Evolutionary conservation across 2,888 invertebrate genomes (phyloP), one percentile per base, ranked within the genome.

Genomic region (Odontocolon sp.): DNA sequence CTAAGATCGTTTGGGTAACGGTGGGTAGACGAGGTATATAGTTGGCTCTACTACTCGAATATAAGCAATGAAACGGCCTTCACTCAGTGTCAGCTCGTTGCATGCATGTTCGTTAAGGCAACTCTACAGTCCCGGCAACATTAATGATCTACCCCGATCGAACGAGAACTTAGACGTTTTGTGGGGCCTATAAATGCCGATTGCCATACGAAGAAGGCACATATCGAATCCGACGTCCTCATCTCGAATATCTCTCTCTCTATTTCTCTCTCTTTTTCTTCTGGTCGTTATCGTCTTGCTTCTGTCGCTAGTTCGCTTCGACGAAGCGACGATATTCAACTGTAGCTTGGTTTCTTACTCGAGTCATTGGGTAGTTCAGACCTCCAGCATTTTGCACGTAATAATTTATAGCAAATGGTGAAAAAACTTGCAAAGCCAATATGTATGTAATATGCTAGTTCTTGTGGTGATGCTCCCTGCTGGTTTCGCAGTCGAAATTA

Each of bases 91-190:
- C 23, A n/a, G n/a, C n/a, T n/a, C 64, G 52, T 52, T 52, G 28
- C 52, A 40, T 8, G 28, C 42, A 18, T 52, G 40, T 66, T 66
- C 66, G 52, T 54, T 42, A 66, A 28, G 52, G 28, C 18, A 52
- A 40, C 52, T 66, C 52, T 18, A 52, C 28, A 54, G 40, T 28
- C 54, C 40, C 18, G 11, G 52, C 52, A 66, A 66, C 66, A 52
- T 52, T 66, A 66, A 66, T 54, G 66, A 66, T 31, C 54, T 31
- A 66, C 52, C 66, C 66, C 40, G 40, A 66, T 66, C 28, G 23
- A 31, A 6, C 28, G n/a, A 18, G 31, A 21, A 40, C 21, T 31
- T 40, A 28, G 52, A 40, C 52, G 52, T 54, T 40, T 54, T 38
- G 52, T 18, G 50, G n/a, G 11, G 40, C 16, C 64, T 66, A 66